These are phyloP conservation scores for Pogonognathellus flavescens DNA, from an alignment of 1,140 invertebrate genomes.

Conservation along the genomic window DNA sequence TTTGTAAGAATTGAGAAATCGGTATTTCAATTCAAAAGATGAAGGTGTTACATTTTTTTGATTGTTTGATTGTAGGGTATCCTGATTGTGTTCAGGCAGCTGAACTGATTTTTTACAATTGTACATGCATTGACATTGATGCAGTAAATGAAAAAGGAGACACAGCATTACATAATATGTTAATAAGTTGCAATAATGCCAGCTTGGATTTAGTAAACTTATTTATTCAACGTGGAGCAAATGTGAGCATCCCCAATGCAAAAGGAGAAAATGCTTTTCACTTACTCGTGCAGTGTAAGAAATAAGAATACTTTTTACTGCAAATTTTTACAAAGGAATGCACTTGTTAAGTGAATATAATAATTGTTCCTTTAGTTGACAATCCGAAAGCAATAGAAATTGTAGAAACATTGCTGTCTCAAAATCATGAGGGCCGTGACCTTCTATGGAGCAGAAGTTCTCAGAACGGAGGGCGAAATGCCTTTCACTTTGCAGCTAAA, in stretches of 20 bases:
- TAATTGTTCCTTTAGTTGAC: neutral
- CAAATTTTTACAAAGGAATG: too few species aligned
- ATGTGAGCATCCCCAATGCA: neutral
- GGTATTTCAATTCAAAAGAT: too few species aligned
- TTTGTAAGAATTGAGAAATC: too few species aligned
- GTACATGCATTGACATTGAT: neutral
- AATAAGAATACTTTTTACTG: neutral
- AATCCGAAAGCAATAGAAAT: constrained; percentile 2
- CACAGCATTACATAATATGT: neutral
- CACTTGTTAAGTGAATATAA: too few species aligned
- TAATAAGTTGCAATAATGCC: neutral
- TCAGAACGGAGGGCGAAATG: neutral
- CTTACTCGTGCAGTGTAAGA: neutral
- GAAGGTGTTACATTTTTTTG: neutral
- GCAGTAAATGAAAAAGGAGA: neutral
- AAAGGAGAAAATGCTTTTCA: constrained; percentile 8
- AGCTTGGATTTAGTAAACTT: neutral
- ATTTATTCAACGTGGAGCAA: neutral
- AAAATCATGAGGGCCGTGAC: neutral
- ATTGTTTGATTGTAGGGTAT: neutral
- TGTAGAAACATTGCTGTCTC: neutral
- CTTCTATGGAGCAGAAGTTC: neutral
- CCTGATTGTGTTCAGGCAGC: neutral
- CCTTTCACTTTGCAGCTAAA: neutral
- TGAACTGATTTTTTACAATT: neutral